A percentile compares a stretch with the other conserved stretches of the same genome.
phyloP scores from a whole-genome alignment of 2,888 invertebrate genomes.

The Hermaeophaga mercurialis region DNA sequence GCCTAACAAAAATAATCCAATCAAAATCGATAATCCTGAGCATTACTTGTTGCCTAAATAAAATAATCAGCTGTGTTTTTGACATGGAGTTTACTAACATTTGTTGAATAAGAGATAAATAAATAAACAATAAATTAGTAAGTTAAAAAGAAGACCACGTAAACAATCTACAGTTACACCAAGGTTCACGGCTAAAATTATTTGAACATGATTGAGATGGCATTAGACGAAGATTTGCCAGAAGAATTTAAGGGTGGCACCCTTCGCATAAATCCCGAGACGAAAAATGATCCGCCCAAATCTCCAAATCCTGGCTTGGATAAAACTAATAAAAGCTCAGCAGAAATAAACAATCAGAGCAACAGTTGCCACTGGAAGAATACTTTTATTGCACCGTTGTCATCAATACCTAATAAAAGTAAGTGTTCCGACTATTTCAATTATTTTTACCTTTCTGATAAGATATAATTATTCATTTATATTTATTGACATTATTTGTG shows the following conservation, averaged over 20 bases:
- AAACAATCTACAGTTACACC: slow-evolving; percentile 11
- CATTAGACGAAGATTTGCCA: slow-evolving; percentile 61
- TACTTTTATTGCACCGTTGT: slow-evolving; percentile 52
- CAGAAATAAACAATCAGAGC: slow-evolving; percentile 37
- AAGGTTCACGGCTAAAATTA: no score
- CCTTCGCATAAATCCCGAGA: slow-evolving; percentile 45
- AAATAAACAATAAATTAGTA: slow-evolving; percentile 25
- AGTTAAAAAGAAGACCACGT: not conserved
- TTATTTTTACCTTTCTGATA: slow-evolving; percentile 11
- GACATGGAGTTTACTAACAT: slow-evolving; percentile 21
- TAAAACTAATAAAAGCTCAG: slow-evolving; percentile 40
- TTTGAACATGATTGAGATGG: slow-evolving; percentile 43
- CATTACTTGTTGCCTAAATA: slow-evolving; percentile 31
- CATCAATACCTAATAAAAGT: slow-evolving; percentile 53
- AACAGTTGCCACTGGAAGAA: slow-evolving; percentile 48
- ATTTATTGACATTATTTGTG: slow-evolving; percentile 17
- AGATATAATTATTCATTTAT: slow-evolving; percentile 24
- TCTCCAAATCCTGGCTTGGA: slow-evolving; percentile 32
- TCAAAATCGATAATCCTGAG: slow-evolving; percentile 8
- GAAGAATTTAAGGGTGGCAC: slow-evolving; percentile 65
- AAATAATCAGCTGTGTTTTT: slow-evolving; percentile 36
- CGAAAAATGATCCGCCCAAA: slow-evolving; percentile 32
- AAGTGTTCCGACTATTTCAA: slow-evolving; percentile 39
- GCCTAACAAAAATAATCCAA: no score
- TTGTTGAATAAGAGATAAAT: slow-evolving; percentile 23